Evolutionary conservation across 2,888 invertebrate genomes (phyloP).

Genomic region (Spodoptera exigua): DNA sequence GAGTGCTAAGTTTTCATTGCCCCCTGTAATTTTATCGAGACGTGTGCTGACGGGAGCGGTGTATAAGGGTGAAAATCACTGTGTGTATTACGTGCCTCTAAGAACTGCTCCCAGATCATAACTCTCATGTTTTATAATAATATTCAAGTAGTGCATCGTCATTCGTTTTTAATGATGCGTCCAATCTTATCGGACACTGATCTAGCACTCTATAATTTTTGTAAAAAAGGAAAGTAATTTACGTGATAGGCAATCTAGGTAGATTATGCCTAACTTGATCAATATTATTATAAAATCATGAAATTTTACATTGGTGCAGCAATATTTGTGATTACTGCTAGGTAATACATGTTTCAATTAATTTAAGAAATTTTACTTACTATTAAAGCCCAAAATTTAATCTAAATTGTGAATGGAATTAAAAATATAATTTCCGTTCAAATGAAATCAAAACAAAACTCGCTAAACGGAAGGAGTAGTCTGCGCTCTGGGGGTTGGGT

Average conservation of each 20-base stretch:
- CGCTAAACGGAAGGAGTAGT: constrained; percentile 69
- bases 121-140: constrained; percentile 84
- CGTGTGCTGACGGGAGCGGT: constrained; percentile 74
- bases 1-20: constrained; percentile 84
- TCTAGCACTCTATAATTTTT: constrained; percentile 81
- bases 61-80: constrained; percentile 63
- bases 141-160: constrained; percentile 79
- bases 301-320: constrained; percentile 11
- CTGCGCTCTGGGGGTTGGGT: constrained; percentile 58
- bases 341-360: background rate
- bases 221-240: constrained; percentile 64
- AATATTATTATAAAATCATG: constrained; percentile 8
- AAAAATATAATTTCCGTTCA: constrained; percentile 29
- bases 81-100: constrained; percentile 72
- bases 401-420: constrained; percentile 2
- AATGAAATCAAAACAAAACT: constrained; percentile 23
- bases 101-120: constrained; percentile 74
- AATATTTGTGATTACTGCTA: background rate
- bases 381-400: background rate
- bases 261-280: constrained; percentile 10
- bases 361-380: background rate
- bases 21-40: constrained; percentile 82
- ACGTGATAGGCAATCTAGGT: constrained; percentile 43
- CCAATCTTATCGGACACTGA: constrained; percentile 70
- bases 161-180: constrained; percentile 82